Base-by-base conservation (phyloP, 2,888 invertebrate species). In the Ennomos fuscantarius region DNA sequence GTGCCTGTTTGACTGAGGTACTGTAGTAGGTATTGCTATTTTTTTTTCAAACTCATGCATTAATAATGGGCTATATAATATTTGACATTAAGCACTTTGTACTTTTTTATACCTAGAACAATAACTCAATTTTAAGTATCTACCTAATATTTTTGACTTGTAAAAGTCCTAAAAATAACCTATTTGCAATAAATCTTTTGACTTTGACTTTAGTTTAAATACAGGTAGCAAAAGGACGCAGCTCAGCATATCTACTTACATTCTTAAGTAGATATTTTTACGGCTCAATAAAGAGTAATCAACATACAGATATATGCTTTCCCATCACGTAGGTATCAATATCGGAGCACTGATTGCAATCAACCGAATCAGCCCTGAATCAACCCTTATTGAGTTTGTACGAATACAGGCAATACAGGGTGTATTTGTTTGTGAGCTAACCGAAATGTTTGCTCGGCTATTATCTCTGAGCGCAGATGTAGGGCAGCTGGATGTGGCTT, bases 311-410 rank as follows among this genome's bases (percentile, higher is more conserved):
- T 59, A 59, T 59, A 59, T 49, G 49, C 46, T 54, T 59, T 49
- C 58, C 36, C 54, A 53, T 54, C 59, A 59, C 59, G 59, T 59
- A 51, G 57, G 42, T 54, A 59, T 59, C 58, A 62, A 61, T 65
- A 58, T 60, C 55, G 61, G 65, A 70, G 66, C 71, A 69, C 81
- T 89, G 90, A 89, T 90, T 89, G 88, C 89, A 90, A 91, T 90
- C 91, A 89, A 75, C 78, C 68, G 79, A 78, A 81, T 78, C 82
- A 79, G 79, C 84, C 82, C 87, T 89, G 79, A 78, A 81, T 78
- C 82, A 79, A 79, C 84, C 82, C 87, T 89, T 87, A 89, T 90
- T 89, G 88, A 81, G 83, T 85, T 87, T 83, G 44, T 49, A 78
- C 69, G 77, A 72, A 68, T 69, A 11, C 46, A 37, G 76, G 72